Evolutionary conservation across 2,797 vertebrate genomes (phyloP).

Genomic region (Pseudochromis fuscus): DNA sequence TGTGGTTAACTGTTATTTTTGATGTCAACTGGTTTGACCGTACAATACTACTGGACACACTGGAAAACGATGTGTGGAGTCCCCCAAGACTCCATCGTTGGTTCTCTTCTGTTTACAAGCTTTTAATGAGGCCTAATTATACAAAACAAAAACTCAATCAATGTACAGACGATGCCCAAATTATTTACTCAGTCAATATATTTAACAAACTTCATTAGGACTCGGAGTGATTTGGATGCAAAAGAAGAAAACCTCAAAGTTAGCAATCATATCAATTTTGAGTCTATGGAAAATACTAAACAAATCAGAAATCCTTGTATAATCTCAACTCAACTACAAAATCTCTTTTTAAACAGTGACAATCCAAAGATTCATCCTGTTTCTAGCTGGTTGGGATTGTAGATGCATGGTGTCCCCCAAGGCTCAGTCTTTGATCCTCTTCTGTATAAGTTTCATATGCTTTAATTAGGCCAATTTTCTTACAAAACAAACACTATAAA

Average conservation of each 20-base stretch:
- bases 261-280: too few relatives aligned
- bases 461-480: neutral
- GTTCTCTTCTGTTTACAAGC: neutral
- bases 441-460: neutral
- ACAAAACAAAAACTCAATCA: too few relatives aligned
- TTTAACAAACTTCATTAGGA: too few relatives aligned
- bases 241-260: too few relatives aligned
- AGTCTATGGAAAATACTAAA: too few relatives aligned
- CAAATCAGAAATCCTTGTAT: too few relatives aligned
- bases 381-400: too few relatives aligned
- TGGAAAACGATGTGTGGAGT: neutral
- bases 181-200: too few relatives aligned
- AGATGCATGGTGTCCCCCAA: neutral
- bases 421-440: neutral
- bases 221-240: too few relatives aligned
- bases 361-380: too few relatives aligned
- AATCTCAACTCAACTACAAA: too few relatives aligned
- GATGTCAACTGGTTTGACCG: slow-evolving; percentile 52
- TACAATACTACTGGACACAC: neutral
- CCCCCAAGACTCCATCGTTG: neutral
- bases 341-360: too few relatives aligned
- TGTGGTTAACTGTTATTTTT: slow-evolving; percentile 38
- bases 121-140: neutral
- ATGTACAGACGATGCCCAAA: neutral
- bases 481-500: neutral